Evolutionary conservation across 2,888 invertebrate genomes (phyloP), one percentile per base, ranked within the genome.

Genomic region (Girardia tigrina): DNA sequence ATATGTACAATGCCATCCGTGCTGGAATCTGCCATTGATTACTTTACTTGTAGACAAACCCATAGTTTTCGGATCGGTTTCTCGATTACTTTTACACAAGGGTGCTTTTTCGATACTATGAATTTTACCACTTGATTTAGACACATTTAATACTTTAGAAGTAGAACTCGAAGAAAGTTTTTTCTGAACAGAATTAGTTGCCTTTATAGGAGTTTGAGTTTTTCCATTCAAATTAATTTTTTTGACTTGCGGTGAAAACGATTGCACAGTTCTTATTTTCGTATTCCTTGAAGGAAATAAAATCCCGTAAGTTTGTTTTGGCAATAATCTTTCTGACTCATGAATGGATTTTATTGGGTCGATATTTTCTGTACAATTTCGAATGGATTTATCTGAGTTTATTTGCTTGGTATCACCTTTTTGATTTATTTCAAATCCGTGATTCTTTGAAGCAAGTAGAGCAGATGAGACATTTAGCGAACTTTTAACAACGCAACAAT

Each of bases 1-100:
- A 56, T 56, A 56, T 6, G 56, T 56, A n/a, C 56, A 56, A 56
- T 56, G 56, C 56, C 56, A 56, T 56, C 56, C 56, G 23, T 56
- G 56, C 23, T 56, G 56, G 23, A 56, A 56, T n/a, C 56, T 56
- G 4, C 56, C 56, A n/a, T 56, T 56, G 4, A 56, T 23, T 20
- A 56, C 23, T 56, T 56, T 56, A 23, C 56, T 56, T n/a, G 56
- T 56, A 2, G 56, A 56, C 23, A 56, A 56, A 12, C 56, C 56
- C 4, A 56, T 20, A 12, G 4, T 56, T 56, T 8, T 23, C n/a
- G 23, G n/a, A n/a, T 56, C 23, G 16, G 8, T 36, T 36, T 36
- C 16, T 12, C 16, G 16, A 36, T 36, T 36, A n/a, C n/a, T n/a
- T n/a, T n/a, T n/a, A n/a, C n/a, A n/a, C n/a, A n/a, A n/a, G n/a